A percentile compares a stretch with the other conserved stretches of the same genome.
phyloP scores from a whole-genome alignment of 92 coral and sea anemone species.

The Umimayanthus chanpuru region DNA sequence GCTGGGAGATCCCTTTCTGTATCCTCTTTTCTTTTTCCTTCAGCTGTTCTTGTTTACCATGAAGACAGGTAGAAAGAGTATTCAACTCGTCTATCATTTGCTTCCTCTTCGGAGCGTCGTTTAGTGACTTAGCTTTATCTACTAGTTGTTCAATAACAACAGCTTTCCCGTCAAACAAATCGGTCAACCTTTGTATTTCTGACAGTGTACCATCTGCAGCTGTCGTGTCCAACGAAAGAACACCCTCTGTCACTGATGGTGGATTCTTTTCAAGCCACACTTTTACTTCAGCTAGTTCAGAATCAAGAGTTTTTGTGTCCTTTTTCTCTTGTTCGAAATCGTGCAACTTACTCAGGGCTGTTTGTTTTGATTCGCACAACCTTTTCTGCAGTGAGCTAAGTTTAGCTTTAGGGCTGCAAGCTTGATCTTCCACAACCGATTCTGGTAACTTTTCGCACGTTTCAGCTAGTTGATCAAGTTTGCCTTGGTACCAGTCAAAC shows the following conservation, averaged over 20 bases:
- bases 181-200: conserved; percentile 29
- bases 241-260: not conserved
- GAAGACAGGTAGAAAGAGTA: not conserved
- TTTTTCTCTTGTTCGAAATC: conserved; percentile 60
- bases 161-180: conserved; percentile 43
- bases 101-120: conserved; percentile 36
- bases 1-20: conserved; percentile 1
- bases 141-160: conserved; percentile 14
- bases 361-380: conserved; percentile 57
- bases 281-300: conserved; percentile 47
- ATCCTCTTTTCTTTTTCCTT: not conserved
- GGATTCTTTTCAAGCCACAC: conserved; percentile 46
- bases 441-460: conserved; percentile 58
- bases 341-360: conserved; percentile 49
- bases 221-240: conserved; percentile 6
- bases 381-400: conserved; percentile 56
- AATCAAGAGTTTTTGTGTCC: conserved; percentile 16
- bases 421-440: conserved; percentile 64
- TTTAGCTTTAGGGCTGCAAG: conserved; percentile 61
- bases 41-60: conserved; percentile 3
- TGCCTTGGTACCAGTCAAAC: conserved; percentile 56
- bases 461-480: conserved; percentile 67
- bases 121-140: conserved; percentile 35
- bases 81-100: conserved; percentile 7
- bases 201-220: conserved; percentile 46